phyloP scores from a whole-genome alignment of 2,797 vertebrate genomes.

The Tokudaia muenninki region DNA sequence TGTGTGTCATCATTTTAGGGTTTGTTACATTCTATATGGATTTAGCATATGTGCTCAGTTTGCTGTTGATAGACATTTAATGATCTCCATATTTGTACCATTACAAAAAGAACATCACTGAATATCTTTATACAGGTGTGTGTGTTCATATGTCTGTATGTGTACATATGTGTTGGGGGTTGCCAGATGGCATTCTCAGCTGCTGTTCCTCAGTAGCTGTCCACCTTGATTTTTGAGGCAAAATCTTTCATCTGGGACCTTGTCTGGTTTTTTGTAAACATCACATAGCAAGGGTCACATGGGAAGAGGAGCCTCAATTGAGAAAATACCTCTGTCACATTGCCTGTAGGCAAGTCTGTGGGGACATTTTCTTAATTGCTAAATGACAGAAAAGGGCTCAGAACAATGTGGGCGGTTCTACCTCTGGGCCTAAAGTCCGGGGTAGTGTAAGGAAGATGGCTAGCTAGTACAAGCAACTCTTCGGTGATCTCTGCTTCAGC shows the following conservation, averaged over 20 bases:
- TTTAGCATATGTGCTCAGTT: neutral
- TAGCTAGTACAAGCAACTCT: neutral
- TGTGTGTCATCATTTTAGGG: neutral
- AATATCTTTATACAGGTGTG: neutral
- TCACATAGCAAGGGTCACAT: neutral
- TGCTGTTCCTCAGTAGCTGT: neutral
- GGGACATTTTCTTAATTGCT: neutral
- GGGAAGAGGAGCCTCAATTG: neutral
- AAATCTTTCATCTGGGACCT: neutral
- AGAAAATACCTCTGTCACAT: neutral
- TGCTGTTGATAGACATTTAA: neutral
- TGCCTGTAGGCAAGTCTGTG: neutral
- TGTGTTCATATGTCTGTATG: too few species aligned
- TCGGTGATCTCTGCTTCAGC: neutral
- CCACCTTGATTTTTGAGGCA: neutral
- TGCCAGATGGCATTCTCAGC: neutral
- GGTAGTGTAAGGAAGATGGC: neutral
- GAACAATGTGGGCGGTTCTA: neutral
- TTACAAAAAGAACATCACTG: conserved; percentile 22
- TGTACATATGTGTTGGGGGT: neutral
- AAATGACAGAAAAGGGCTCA: neutral
- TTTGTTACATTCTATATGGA: neutral
- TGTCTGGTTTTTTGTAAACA: neutral
- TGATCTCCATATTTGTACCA: conserved; percentile 6
- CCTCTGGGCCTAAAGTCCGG: neutral